phyloP scores from a whole-genome alignment of 1,140 invertebrate species.

The Tetramorium parvispinum region DNA sequence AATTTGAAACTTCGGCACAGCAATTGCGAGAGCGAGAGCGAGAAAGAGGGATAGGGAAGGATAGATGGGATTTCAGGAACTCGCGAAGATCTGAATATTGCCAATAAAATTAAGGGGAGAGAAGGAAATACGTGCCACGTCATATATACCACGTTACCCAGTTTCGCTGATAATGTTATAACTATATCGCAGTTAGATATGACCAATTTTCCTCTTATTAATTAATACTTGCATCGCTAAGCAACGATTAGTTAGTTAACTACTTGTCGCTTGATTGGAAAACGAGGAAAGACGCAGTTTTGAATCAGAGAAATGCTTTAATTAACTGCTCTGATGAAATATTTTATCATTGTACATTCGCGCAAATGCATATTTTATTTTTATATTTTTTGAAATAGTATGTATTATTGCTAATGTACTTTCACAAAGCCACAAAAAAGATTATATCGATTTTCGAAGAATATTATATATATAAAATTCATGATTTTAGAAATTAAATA shows the following conservation, averaged over 20 bases:
- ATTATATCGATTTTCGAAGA: neutral
- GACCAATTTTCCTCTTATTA: slow-evolving; percentile 31
- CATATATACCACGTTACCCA: slow-evolving; percentile 11
- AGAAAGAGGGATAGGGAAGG: slow-evolving; percentile 5
- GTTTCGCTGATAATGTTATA: slow-evolving; percentile 44
- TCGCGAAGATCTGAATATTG: slow-evolving; percentile 57
- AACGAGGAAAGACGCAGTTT: neutral
- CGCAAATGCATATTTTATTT: neutral
- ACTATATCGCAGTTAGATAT: slow-evolving; percentile 20
- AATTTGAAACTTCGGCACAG: slow-evolving; percentile 60
- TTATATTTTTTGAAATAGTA: neutral
- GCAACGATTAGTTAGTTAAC: slow-evolving; percentile 15
- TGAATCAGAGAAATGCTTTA: neutral
- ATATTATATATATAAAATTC: neutral
- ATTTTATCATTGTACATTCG: neutral
- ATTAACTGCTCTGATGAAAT: neutral
- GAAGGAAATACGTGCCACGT: slow-evolving; percentile 33
- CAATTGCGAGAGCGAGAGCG: slow-evolving; percentile 24
- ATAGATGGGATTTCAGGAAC: slow-evolving; percentile 52
- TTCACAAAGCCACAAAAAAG: neutral
- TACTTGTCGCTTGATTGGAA: neutral
- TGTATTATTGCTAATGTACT: neutral
- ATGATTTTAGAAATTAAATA: neutral
- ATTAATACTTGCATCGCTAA: slow-evolving; percentile 7
- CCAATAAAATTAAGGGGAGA: slow-evolving; percentile 55